These are phyloP conservation scores for Philypnodon macrostomus DNA, from an alignment of 2,797 vertebrate genomes.

Conservation along the genomic window DNA sequence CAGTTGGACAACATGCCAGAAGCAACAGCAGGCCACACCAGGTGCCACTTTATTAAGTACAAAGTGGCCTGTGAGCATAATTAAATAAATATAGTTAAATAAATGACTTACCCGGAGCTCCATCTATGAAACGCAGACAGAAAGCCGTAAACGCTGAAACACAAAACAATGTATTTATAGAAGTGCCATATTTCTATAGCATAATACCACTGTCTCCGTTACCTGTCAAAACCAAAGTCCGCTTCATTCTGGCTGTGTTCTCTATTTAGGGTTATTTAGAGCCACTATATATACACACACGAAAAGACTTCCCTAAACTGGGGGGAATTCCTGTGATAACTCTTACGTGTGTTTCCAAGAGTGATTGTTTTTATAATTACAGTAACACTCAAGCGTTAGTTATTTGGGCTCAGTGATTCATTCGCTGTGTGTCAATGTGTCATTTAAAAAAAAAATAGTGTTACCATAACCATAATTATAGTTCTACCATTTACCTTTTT, in stretches of 20 bases:
- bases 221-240: slow-evolving; percentile 49
- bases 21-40: too few relatives aligned
- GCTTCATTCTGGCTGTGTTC: slow-evolving; percentile 43
- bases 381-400: too few relatives aligned
- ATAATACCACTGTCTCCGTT: slow-evolving; percentile 1
- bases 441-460: neutral
- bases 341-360: too few relatives aligned
- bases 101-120: slow-evolving; percentile 53
- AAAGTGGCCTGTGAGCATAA: too few relatives aligned
- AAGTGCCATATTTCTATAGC: neutral
- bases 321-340: slow-evolving; percentile 54
- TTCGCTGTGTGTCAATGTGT: too few relatives aligned
- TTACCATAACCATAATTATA: too few relatives aligned
- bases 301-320: slow-evolving; percentile 47
- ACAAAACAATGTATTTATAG: slow-evolving; percentile 7
- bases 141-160: slow-evolving; percentile 47
- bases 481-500: too few relatives aligned
- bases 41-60: too few relatives aligned
- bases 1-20: too few relatives aligned
- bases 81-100: neutral
- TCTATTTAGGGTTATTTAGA: neutral
- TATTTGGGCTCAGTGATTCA: too few relatives aligned
- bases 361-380: too few relatives aligned
- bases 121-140: slow-evolving; percentile 38
- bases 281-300: slow-evolving; percentile 18